Conservation (phyloP, 2,113 vertebrate genomes). For the Monopterus albus region DNA sequence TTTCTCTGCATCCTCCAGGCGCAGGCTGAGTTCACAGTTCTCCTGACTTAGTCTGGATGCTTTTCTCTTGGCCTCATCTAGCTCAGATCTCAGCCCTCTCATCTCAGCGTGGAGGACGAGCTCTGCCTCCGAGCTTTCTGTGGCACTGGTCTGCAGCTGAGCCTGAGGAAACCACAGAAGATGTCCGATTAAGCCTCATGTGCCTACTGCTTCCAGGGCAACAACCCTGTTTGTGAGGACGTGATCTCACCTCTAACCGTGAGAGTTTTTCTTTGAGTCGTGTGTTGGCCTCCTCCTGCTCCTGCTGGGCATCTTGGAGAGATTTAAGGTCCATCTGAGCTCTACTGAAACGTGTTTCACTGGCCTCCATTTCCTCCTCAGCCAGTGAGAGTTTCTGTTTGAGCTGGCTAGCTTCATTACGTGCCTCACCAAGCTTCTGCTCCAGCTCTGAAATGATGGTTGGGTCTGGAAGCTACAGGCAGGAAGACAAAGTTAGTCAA, state of each 20-base stretch:
- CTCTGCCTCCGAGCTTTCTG: conserved; percentile 78
- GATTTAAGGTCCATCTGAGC: conserved; percentile 51
- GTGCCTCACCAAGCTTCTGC: conserved; percentile 78
- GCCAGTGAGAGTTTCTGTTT: conserved; percentile 81
- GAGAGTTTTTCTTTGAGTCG: conserved; percentile 76
- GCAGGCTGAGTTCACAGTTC: conserved; percentile 77
- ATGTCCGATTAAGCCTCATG: not conserved
- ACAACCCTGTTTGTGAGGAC: not conserved
- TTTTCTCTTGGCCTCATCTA: conserved; percentile 84
- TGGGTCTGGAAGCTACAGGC: conserved; percentile 83
- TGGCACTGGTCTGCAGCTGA: conserved; percentile 70
- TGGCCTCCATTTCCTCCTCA: conserved; percentile 84
- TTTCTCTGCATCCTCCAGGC: conserved; percentile 81
- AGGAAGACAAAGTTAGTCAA: not conserved
- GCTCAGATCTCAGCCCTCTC: conserved; percentile 81
- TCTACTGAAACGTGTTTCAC: conserved; percentile 78
- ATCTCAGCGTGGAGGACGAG: conserved; percentile 83
- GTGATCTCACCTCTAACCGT: conserved; percentile 76
- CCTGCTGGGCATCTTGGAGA: conserved; percentile 53
- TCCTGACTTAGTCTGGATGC: conserved; percentile 83
- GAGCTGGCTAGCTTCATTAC: conserved; percentile 79
- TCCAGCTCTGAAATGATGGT: conserved; percentile 83
- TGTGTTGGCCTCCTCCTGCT: conserved; percentile 47
- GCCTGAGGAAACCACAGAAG: conserved; percentile 50
- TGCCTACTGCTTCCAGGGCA: not conserved